Conservation (phyloP, 53 echinoderm and acorn worm species). For the Stichopus horrens region DNA sequence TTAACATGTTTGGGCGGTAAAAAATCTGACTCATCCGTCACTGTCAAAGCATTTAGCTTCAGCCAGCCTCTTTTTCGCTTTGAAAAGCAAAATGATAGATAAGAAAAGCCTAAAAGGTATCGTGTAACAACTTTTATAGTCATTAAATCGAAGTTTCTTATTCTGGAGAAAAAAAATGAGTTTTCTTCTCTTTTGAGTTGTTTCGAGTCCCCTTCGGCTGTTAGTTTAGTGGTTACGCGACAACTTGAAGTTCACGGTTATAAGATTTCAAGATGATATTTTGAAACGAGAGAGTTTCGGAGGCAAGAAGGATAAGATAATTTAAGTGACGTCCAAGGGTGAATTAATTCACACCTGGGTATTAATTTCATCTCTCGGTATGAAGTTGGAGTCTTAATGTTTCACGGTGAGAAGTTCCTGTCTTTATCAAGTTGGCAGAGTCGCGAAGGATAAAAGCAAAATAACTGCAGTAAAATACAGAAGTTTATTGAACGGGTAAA, state of each 20-base stretch:
- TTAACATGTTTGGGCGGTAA: background rate
- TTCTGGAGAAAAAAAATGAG: background rate
- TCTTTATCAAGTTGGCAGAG: background rate
- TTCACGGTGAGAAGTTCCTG: background rate
- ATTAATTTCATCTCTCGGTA: background rate
- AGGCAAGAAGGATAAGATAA: background rate
- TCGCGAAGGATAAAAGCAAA: background rate
- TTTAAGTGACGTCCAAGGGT: constrained; percentile 29
- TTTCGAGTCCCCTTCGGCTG: constrained; percentile 12
- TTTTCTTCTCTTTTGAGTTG: constrained; percentile 1
- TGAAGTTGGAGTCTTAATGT: background rate
- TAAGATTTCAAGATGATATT: constrained; percentile 11
- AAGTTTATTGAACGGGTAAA: background rate
- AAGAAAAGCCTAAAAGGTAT: constrained; percentile 10
- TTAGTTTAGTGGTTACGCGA: constrained; percentile 13
- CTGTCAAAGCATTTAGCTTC: constrained; percentile 38
- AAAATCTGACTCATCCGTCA: constrained; percentile 12
- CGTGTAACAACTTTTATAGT: constrained; percentile 27
- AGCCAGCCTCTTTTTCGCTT: background rate
- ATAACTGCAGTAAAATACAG: background rate
- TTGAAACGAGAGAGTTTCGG: constrained; percentile 15
- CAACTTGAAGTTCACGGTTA: constrained; percentile 7
- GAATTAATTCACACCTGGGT: constrained; percentile 14
- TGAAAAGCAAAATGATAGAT: background rate
- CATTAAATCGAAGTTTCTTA: constrained; percentile 20